phyloP scores from a whole-genome alignment of 2,797 vertebrate genomes.

The Onychomys torridus region DNA sequence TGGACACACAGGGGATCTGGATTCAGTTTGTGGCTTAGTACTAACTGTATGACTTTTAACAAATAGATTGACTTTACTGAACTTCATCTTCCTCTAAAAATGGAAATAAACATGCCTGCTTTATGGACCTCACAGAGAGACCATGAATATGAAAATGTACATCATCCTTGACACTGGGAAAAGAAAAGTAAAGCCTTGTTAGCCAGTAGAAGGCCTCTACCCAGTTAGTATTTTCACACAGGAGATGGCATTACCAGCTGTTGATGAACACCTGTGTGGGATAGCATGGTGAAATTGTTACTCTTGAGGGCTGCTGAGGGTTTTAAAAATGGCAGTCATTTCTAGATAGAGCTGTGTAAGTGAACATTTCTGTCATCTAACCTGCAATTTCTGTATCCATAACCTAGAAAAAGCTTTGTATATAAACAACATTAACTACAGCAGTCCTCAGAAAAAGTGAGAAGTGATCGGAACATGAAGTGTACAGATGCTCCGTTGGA shows the following conservation, averaged over 20 bases:
- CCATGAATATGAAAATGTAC: accelerated
- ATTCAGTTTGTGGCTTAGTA: background rate
- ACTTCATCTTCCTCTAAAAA: background rate
- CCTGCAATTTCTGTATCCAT: background rate
- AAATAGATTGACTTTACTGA: background rate
- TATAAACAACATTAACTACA: background rate
- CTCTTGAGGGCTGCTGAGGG: background rate
- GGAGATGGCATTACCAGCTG: background rate
- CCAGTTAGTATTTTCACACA: background rate
- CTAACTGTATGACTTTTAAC: background rate
- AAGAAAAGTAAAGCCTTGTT: accelerated
- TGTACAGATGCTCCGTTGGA: background rate
- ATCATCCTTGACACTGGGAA: background rate
- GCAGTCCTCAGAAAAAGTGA: background rate
- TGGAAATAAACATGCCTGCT: too few species aligned
- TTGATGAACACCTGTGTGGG: too few species aligned
- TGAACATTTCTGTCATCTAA: background rate
- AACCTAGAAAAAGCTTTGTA: background rate
- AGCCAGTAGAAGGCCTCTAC: background rate
- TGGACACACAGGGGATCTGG: accelerated
- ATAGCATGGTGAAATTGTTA: accelerated
- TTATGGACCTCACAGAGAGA: too few species aligned
- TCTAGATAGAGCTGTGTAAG: background rate
- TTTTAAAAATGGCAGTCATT: background rate
- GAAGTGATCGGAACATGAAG: background rate